A percentile compares a stretch with the other conserved stretches of the same genome.
phyloP scores from a whole-genome alignment of 2,797 vertebrate species.

The Fratercula arctica region DNA sequence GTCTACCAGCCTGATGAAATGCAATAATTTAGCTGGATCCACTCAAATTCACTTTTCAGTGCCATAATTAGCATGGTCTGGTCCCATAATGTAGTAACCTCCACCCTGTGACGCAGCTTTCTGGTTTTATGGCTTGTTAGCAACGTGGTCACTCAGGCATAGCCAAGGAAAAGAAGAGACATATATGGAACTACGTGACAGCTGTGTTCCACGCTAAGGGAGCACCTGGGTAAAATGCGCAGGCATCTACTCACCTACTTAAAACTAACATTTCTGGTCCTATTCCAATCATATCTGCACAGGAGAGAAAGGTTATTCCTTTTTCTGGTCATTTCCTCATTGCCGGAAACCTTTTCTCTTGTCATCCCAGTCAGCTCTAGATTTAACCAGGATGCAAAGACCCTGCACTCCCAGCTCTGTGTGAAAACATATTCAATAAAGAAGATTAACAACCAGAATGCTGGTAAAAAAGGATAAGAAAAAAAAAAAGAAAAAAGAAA shows the following conservation, averaged over 20 bases:
- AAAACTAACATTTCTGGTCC: not conserved
- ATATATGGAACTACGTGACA: accelerated
- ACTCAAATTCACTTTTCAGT: not conserved
- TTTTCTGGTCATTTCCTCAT: not conserved
- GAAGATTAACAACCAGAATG: not conserved
- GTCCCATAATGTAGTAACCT: not conserved
- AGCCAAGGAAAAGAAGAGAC: not conserved
- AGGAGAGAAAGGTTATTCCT: not conserved
- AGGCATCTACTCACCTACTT: not conserved
- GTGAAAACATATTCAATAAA: not conserved
- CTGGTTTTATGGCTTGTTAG: conserved; percentile 3
- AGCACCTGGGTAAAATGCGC: not conserved
- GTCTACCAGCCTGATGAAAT: not conserved
- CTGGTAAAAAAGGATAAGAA: not conserved
- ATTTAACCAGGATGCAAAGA: not conserved
- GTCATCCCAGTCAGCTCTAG: not conserved
- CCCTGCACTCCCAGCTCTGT: not conserved
- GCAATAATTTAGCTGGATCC: not conserved
- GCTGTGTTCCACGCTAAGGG: not conserved
- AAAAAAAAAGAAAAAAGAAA: too few relatives aligned
- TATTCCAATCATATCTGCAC: not conserved
- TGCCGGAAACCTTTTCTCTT: not conserved
- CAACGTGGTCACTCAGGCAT: not conserved
- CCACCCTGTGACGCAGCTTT: not conserved
- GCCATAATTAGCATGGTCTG: not conserved